Base-by-base conservation (phyloP, 2,888 invertebrate species). In the Hirtodrosophila cameraria region DNA sequence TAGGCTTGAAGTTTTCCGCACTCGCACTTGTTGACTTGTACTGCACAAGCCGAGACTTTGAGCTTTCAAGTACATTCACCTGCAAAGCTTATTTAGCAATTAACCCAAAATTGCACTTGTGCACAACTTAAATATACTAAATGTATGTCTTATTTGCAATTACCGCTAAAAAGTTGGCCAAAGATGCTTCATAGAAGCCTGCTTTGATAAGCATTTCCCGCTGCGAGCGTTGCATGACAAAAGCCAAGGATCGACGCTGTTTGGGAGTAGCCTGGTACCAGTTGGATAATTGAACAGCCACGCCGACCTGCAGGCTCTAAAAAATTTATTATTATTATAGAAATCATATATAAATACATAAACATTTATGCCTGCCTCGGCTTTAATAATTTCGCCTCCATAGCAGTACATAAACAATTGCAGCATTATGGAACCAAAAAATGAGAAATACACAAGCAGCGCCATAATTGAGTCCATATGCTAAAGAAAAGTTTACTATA, bases 361-460 rank as follows among this genome's bases (percentile, higher is more conserved):
- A 1, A 8, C n/a, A 11, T 25, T 5, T 9, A 5, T 27, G 11
- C 71, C 27, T 63, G 75, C 90, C 86, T 90, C 90, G 3, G 72
- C 58, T 72, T 87, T 89, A 4, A 90, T 73, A 12, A 90, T 87
- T 52, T 90, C 90, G 0, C 90, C 90, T 11, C 90, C 89, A 45
- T 89, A 90, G 42, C 90, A 90, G 46, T 90, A 90, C 8, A 90
- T 88, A 13, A 90, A 79, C 3, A 90, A 69, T 61, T 90, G 90
- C 58, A 90, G 41, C 75, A 90, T 66, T 25, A 90, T 89, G 2
- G 89, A 82, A 2, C 59, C 53, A 2, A 90, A 69, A 57, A 90
- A 90, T 1, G 86, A 75, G 5, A 80, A 67, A 43, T 89, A 84
- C 1, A 81, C 58, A 8, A 89, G 35, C 8, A 89, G 49, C 1